Percentiles rank a stretch among this genome's conserved stretches.
phyloP scores from a whole-genome alignment of 2,797 vertebrate species.

The Toxotes lorentzi region DNA sequence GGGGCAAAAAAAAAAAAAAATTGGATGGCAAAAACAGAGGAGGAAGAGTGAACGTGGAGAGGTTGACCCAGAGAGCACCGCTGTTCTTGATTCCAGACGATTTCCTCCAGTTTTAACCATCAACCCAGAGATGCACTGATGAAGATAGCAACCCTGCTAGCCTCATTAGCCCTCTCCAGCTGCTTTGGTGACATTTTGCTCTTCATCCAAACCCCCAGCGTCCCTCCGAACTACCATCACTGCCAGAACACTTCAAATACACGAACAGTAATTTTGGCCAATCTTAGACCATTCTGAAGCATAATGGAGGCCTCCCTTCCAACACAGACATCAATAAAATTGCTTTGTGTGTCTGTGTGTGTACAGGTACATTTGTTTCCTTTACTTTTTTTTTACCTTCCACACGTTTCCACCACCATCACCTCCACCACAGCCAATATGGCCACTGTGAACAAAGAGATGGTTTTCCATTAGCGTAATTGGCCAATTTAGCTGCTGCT shows the following conservation, averaged over 20 bases:
- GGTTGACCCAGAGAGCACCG: constrained; percentile 19
- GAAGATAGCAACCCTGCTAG: constrained; percentile 62
- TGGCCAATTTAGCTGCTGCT: constrained; percentile 76
- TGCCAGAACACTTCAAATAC: constrained; percentile 45
- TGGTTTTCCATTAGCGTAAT: constrained; percentile 74
- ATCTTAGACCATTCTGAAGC: constrained; percentile 59
- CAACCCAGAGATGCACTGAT: constrained; percentile 38
- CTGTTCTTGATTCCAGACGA: constrained; percentile 69
- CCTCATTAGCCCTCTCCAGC: constrained; percentile 80
- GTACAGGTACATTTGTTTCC: constrained; percentile 50
- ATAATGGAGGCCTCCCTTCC: constrained; percentile 69
- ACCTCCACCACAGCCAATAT: constrained; percentile 39
- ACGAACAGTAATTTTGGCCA: constrained; percentile 71
- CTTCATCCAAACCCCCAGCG: constrained; percentile 61
- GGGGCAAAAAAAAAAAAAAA: neutral
- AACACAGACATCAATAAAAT: constrained; percentile 61
- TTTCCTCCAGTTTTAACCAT: constrained; percentile 47
- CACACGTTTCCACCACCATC: constrained; percentile 40
- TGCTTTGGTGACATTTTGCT: constrained; percentile 76
- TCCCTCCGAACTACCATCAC: constrained; percentile 16
- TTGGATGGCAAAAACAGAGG: constrained; percentile 2
- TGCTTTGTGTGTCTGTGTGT: constrained; percentile 32
- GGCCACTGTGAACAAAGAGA: constrained; percentile 72
- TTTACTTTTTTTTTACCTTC: constrained; percentile 50
- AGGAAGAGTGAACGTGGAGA: neutral